Evolutionary conservation across 2,797 vertebrate genomes (phyloP).

Genomic region (Rhinogobio ventralis): DNA sequence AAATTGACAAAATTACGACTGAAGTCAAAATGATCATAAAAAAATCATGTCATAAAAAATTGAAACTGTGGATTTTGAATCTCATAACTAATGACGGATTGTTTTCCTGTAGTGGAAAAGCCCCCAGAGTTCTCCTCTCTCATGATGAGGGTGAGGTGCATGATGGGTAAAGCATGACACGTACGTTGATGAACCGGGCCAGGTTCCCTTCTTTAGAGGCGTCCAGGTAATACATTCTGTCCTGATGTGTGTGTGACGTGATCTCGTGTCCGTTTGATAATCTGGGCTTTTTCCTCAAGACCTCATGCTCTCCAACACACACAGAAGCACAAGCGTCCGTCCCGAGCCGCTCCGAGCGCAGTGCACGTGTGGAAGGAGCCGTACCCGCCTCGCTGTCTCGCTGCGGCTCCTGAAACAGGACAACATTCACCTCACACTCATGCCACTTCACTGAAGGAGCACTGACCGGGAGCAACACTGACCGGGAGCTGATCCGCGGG

Average conservation of each 20-base stretch:
- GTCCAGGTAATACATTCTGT: constrained; percentile 82
- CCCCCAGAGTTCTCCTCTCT: too few species aligned
- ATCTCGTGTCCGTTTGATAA: constrained; percentile 33
- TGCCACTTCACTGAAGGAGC: too few species aligned
- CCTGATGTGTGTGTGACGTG: constrained; percentile 14
- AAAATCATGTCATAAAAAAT: background rate
- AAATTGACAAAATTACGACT: background rate
- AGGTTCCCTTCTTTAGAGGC: constrained; percentile 93
- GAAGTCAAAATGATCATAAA: too few species aligned
- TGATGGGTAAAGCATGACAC: constrained; percentile 57
- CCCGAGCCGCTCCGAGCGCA: background rate
- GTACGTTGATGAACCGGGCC: constrained; percentile 91
- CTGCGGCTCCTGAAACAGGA: constrained; percentile 31
- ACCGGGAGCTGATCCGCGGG: constrained; percentile 64
- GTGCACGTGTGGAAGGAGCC: background rate
- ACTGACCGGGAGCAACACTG: background rate
- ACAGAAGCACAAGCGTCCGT: background rate
- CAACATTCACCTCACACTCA: background rate
- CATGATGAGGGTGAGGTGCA: background rate
- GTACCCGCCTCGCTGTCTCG: constrained; percentile 31
- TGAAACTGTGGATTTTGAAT: too few species aligned
- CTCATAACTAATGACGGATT: too few species aligned
- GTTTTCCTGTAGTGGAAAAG: too few species aligned
- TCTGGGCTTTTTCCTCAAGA: constrained; percentile 44
- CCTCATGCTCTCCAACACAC: background rate